Percentiles rank a stretch among this genome's conserved stretches.
phyloP scores from a whole-genome alignment of 2,888 invertebrate genomes.

The Resseliella maxima region DNA sequence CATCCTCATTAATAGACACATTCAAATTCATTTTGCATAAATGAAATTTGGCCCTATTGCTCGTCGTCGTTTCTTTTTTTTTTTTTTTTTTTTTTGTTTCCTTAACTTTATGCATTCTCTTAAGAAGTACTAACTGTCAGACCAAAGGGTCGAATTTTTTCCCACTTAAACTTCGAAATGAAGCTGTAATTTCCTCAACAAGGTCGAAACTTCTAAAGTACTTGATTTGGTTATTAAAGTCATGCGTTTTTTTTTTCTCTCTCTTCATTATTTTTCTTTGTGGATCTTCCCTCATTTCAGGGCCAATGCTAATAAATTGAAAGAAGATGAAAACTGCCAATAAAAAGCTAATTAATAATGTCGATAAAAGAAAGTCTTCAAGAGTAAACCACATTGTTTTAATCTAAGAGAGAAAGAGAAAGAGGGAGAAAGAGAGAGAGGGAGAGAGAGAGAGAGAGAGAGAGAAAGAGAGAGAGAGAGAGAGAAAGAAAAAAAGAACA shows the following conservation, averaged over 20 bases:
- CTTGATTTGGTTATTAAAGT: constrained; percentile 48
- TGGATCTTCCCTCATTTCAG: background rate
- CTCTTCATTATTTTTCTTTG: background rate
- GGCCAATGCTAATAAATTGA: constrained; percentile 22
- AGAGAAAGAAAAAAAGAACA: background rate
- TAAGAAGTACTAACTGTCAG: constrained; percentile 24
- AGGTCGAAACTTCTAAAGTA: constrained; percentile 20
- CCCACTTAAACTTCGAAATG: background rate
- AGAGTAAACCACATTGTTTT: constrained; percentile 53
- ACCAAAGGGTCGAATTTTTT: background rate
- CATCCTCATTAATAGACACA: background rate
- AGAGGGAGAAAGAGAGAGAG: background rate
- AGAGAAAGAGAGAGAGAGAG: no score
- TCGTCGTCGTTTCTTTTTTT: background rate
- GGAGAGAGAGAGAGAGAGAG: background rate
- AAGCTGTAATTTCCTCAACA: constrained; percentile 27
- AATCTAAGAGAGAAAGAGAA: background rate
- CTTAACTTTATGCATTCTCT: background rate
- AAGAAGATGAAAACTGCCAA: constrained; percentile 46
- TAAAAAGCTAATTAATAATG: constrained; percentile 54
- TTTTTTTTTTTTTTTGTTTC: background rate
- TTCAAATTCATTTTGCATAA: constrained; percentile 37
- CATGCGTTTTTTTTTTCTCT: background rate
- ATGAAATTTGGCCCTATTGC: background rate
- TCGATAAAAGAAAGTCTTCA: background rate